Evolutionary conservation across 2,113 vertebrate genomes (phyloP), one percentile per base, ranked within the genome.

Genomic region (Hemiscyllium ocellatum): DNA sequence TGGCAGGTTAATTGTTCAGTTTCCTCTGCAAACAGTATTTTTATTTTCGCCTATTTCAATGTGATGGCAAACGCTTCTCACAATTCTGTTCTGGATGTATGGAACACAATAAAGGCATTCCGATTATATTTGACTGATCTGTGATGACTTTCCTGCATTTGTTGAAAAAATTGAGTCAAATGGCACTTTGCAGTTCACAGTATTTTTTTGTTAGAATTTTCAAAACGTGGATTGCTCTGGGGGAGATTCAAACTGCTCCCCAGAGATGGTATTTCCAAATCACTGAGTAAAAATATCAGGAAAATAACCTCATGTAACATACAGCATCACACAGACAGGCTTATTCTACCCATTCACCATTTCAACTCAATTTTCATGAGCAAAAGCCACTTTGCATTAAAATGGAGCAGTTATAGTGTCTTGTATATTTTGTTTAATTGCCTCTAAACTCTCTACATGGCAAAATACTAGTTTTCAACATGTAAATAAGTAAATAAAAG

Each of bases 51-150:
- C 87, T 61, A 42, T 29, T 90, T 90, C 52, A n/a, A 90, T 61
- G 17, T 52, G 61, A 61, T 90, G 33, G 52, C 26, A 90, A 90
- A 90, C 29, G 87, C 4, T 33, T 61, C 87, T 12, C 15, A 17
- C 87, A 90, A 65, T 90, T 90, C 52, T 65, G 87, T 90, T 90
- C 52, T 90, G 87, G 52, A 33, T 90, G 52, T 61, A 65, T 24
- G 26, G 24, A 90, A 65, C 29, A 90, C 29, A 4, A 89, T 56
- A 89, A 90, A 61, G 5, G 24, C 6, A 90, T 33, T 90, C 26
- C 33, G 3, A 52, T 12, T 52, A 33, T 90, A 65, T 89, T 52
- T 52, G 7, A 22, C 47, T 56, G 47, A 89, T 90, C 26, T 61
- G 15, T 83, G 80, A 83, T 17, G 80, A 19, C 26, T 90, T 89